Conservation (phyloP, 2,797 vertebrate genomes). For the Cyprinodon diabolis region DNA sequence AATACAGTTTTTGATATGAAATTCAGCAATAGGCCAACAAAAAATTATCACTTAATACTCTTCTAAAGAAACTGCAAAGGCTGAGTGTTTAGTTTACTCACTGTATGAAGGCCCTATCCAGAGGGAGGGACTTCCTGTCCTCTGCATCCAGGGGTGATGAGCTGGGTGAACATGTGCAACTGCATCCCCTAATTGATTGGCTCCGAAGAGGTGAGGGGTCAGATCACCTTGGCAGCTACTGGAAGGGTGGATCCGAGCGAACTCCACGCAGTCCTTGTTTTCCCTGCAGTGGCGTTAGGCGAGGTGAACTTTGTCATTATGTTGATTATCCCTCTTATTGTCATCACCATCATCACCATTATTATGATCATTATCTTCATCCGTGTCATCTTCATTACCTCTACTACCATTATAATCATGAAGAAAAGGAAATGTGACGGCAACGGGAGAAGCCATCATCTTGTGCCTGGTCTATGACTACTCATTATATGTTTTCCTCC, state of each 20-base stretch:
- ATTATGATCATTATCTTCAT: conserved; percentile 75
- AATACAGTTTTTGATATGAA: not conserved
- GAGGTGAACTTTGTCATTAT: conserved; percentile 68
- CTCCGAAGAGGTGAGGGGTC: conserved; percentile 90
- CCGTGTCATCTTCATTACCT: conserved; percentile 73
- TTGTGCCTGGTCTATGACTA: conserved; percentile 61
- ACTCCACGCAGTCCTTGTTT: conserved; percentile 95
- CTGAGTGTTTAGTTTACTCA: conserved; percentile 66
- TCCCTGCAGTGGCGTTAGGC: conserved; percentile 78
- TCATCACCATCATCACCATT: conserved; percentile 54
- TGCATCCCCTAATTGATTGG: conserved; percentile 87
- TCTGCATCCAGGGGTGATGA: conserved; percentile 93
- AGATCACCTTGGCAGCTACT: conserved; percentile 93
- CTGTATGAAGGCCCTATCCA: conserved; percentile 98
- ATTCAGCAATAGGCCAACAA: not conserved
- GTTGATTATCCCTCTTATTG: conserved; percentile 69
- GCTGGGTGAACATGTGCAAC: conserved; percentile 86
- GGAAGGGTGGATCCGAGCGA: conserved; percentile 90
- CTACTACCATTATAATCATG: conserved; percentile 70
- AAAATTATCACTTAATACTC: not conserved
- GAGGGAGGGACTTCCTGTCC: conserved; percentile 94
- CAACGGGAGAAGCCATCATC: conserved; percentile 64
- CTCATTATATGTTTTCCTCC: conserved; percentile 76
- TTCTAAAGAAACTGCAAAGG: not conserved
- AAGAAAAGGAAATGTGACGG: conserved; percentile 69